Evolutionary conservation across 2,113 vertebrate genomes (phyloP).

Genomic region (Mystacornis crossleyi): DNA sequence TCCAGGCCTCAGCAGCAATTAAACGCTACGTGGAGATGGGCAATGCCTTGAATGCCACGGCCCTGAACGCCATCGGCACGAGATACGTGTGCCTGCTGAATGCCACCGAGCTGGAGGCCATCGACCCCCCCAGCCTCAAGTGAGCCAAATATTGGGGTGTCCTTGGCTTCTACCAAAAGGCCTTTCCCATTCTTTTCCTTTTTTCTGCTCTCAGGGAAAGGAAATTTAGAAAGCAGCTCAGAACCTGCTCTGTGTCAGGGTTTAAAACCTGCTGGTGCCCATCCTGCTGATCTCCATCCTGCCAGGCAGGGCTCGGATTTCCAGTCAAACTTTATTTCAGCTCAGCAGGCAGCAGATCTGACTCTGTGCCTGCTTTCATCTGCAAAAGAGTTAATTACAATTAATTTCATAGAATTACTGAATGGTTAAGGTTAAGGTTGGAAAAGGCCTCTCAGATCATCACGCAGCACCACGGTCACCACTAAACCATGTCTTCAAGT

Average conservation of each 20-base stretch:
- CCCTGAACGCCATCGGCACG: conserved; percentile 65
- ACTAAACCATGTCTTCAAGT: neutral
- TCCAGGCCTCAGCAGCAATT: conserved; percentile 74
- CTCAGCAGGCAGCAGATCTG: neutral
- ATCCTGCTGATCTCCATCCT: neutral
- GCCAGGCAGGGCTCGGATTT: neutral
- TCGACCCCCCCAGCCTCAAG: conserved; percentile 67
- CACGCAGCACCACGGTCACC: neutral
- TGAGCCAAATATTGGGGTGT: conserved; percentile 47
- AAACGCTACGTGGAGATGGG: conserved; percentile 46
- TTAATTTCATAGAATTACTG: neutral
- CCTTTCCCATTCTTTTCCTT: neutral
- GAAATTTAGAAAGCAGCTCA: neutral
- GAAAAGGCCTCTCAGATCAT: neutral
- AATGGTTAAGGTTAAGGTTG: accelerated
- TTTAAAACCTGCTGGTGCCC: neutral
- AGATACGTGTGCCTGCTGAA: conserved; percentile 78
- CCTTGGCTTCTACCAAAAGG: neutral
- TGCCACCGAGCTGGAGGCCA: neutral
- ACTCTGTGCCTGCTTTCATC: neutral
- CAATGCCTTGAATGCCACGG: conserved; percentile 53
- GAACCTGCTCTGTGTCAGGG: neutral
- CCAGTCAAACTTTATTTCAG: neutral
- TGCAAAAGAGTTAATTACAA: neutral
- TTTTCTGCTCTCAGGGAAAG: neutral